These are phyloP conservation scores for Nothocercus julius DNA, from an alignment of 2,113 vertebrate species.

Conservation along the genomic window DNA sequence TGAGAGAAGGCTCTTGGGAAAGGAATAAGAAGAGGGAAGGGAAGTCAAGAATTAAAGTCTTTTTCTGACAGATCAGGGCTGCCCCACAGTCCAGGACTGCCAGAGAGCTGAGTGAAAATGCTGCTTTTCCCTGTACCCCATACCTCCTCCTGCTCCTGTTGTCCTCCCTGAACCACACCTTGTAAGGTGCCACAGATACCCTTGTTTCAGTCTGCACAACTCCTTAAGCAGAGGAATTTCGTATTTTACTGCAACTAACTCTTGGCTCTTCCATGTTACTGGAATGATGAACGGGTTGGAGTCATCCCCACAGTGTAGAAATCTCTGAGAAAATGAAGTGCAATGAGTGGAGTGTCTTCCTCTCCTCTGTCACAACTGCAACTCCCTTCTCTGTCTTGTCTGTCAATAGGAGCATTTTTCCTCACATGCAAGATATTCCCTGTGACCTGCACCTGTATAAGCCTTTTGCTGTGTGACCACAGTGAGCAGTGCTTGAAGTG, in stretches of 20 bases:
- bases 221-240: not conserved
- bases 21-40: not conserved
- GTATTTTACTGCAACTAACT: not conserved
- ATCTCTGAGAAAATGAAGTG: not conserved
- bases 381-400: rapidly evolving
- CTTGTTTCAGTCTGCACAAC: not conserved
- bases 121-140: not conserved
- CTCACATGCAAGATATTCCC: not conserved
- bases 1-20: not conserved
- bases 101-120: not conserved
- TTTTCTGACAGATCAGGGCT: not conserved
- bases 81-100: not conserved
- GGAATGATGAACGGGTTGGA: not conserved
- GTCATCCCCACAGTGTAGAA: not conserved
- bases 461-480: not conserved
- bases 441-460: not conserved
- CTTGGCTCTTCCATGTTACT: not conserved
- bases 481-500: not conserved
- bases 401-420: rapidly evolving
- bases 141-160: not conserved
- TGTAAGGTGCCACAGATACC: not conserved
- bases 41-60: not conserved
- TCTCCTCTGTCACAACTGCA: not conserved
- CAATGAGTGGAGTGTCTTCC: not conserved
- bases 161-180: not conserved